phyloP scores from a whole-genome alignment of 2,113 vertebrate species.

The Gasterosteus nipponicus region DNA sequence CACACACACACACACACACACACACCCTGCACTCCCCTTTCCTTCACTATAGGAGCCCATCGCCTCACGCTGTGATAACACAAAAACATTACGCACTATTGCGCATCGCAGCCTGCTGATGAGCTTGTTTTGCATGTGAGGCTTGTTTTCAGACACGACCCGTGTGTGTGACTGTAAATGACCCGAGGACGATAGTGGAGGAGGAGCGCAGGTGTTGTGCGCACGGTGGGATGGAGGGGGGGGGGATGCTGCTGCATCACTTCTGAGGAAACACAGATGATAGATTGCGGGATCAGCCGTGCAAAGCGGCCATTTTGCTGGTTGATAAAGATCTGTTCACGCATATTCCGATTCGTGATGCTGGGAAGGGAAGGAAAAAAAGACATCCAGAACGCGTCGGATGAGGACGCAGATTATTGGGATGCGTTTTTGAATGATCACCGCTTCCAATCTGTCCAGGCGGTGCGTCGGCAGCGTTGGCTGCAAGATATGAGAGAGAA shows the following conservation, averaged over 20 bases:
- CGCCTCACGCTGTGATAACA: constrained; percentile 16
- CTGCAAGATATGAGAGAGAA: constrained; percentile 3
- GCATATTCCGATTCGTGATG: constrained; percentile 48
- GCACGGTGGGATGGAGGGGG: background rate
- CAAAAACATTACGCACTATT: constrained; percentile 43
- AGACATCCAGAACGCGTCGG: background rate
- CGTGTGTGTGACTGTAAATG: background rate
- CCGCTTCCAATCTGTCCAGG: background rate
- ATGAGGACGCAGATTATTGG: background rate
- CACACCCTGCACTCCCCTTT: constrained; percentile 2
- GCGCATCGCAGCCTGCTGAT: constrained; percentile 23
- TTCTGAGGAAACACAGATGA: constrained; percentile 36
- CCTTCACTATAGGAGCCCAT: background rate
- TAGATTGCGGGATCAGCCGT: constrained; percentile 54
- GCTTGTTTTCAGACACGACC: background rate
- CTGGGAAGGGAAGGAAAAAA: constrained; percentile 1
- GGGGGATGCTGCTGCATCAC: constrained; percentile 30
- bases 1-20: background rate
- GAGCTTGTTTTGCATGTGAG: background rate
- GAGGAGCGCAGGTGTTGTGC: constrained; percentile 58
- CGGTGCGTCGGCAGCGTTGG: constrained; percentile 11
- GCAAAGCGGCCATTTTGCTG: constrained; percentile 78
- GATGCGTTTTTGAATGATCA: background rate
- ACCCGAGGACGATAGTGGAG: background rate
- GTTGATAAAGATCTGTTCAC: constrained; percentile 62